A percentile compares a stretch with the other conserved stretches of the same genome.
These are phyloP conservation scores for Myathropa florea DNA, from an alignment of 2,888 invertebrate genomes.

Conservation along the genomic window DNA sequence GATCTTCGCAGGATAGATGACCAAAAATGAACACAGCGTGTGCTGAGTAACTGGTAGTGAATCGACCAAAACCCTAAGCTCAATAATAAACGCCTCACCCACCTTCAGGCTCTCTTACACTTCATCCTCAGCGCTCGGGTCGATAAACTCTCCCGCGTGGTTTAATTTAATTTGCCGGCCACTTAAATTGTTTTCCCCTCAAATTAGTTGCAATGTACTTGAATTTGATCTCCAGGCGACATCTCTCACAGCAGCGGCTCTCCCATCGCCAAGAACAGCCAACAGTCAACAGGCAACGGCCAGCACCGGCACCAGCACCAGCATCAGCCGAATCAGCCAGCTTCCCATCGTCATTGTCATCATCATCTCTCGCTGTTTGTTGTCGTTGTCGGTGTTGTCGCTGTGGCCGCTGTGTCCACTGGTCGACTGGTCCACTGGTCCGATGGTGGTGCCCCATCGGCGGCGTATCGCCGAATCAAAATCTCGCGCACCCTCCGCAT, in stretches of 20 bases:
- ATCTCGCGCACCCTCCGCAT: constrained; percentile 72
- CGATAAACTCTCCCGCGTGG: constrained; percentile 54
- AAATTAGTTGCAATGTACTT: constrained; percentile 69
- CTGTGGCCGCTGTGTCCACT: constrained; percentile 23
- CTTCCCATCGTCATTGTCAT: constrained; percentile 27
- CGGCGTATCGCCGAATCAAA: constrained; percentile 65
- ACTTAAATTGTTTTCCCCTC: constrained; percentile 67
- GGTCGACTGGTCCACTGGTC: constrained; percentile 56
- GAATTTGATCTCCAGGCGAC: constrained; percentile 63
- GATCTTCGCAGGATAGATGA: no score
- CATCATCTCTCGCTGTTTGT: constrained; percentile 1
- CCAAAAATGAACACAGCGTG: no score
- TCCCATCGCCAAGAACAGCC: not conserved
- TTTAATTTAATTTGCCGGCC: constrained; percentile 69
- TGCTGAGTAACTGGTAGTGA: no score
- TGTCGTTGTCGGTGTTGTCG: constrained; percentile 28
- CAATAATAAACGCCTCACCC: not conserved
- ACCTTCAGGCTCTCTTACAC: not conserved
- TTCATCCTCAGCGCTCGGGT: not conserved
- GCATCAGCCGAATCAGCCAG: constrained; percentile 12
- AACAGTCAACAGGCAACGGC: not conserved
- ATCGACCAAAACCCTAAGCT: no score
- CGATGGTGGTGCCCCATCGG: constrained; percentile 70
- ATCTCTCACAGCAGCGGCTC: constrained; percentile 33
- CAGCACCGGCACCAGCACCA: constrained; percentile 5